A percentile compares a stretch with the other conserved stretches of the same genome.
phyloP scores from a whole-genome alignment of 2,797 vertebrate genomes.

The Echeneis naucrates region DNA sequence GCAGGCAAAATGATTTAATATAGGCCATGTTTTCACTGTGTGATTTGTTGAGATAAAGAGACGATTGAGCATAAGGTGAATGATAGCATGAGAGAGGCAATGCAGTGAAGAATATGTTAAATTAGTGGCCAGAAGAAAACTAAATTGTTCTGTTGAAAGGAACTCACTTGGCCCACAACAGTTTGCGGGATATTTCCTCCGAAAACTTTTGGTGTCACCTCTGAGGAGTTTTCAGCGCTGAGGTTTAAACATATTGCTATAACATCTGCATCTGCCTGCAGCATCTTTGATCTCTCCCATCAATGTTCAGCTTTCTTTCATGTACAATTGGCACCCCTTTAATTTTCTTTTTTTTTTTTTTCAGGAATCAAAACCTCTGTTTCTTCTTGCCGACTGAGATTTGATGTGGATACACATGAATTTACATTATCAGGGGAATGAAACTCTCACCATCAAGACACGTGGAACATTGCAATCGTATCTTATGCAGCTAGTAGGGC shows the following conservation, averaged over 20 bases:
- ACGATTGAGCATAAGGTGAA: conserved; percentile 13
- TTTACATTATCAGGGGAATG: conserved; percentile 4
- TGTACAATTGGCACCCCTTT: neutral
- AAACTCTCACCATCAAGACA: neutral
- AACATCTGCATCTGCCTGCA: conserved; percentile 7
- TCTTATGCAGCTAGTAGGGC: neutral
- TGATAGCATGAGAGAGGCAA: conserved; percentile 3
- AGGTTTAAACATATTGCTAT: conserved; percentile 26
- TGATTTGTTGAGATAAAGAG: conserved; percentile 52
- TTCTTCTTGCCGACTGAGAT: neutral
- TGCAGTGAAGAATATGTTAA: conserved; percentile 11
- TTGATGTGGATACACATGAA: conserved; percentile 20
- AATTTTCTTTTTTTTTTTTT: neutral
- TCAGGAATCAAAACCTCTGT: neutral
- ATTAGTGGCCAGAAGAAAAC: conserved; percentile 1
- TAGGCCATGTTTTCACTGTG: conserved; percentile 37
- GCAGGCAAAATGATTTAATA: conserved; percentile 53
- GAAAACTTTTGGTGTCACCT: conserved; percentile 12
- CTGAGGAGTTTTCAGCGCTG: conserved; percentile 5
- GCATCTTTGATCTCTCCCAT: conserved; percentile 30
- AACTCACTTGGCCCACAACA: conserved; percentile 6
- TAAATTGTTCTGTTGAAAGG: conserved; percentile 1
- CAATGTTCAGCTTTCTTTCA: conserved; percentile 7
- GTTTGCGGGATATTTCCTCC: conserved; percentile 3
- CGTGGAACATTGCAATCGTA: neutral